Evolutionary conservation across 1,140 invertebrate species (phyloP).

Genomic region (Papilio dardanus): DNA sequence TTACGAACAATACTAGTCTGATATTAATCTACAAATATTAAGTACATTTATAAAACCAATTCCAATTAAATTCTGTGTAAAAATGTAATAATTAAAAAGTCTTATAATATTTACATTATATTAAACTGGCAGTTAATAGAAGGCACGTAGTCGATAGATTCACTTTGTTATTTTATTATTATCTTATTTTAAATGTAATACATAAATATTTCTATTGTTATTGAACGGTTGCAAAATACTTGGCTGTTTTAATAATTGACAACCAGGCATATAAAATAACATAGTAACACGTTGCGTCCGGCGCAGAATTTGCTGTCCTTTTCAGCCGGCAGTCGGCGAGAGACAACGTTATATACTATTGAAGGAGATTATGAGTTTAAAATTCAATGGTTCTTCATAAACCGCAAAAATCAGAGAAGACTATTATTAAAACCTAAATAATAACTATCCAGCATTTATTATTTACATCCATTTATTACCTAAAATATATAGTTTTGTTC

Average conservation of each 20-base stretch:
- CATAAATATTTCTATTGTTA: no score
- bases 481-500: neutral
- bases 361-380: no score
- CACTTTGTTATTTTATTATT: constrained; percentile 28
- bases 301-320: no score
- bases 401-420: neutral
- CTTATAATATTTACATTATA: constrained; percentile 66
- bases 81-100: constrained; percentile 3
- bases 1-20: neutral
- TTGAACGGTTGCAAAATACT: no score
- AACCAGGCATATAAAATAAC: no score
- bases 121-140: constrained; percentile 74
- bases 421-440: neutral
- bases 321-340: no score
- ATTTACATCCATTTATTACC: no score
- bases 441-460: neutral
- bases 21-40: constrained; percentile 17
- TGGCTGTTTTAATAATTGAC: no score
- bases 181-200: no score
- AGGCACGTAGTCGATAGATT: constrained; percentile 54
- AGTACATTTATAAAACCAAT: constrained; percentile 20
- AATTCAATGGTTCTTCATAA: neutral
- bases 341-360: no score
- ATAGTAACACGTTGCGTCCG: no score
- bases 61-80: constrained; percentile 27